These are phyloP conservation scores for Yponomeuta malinellus DNA, from an alignment of 2,888 invertebrate species.

Conservation along the genomic window DNA sequence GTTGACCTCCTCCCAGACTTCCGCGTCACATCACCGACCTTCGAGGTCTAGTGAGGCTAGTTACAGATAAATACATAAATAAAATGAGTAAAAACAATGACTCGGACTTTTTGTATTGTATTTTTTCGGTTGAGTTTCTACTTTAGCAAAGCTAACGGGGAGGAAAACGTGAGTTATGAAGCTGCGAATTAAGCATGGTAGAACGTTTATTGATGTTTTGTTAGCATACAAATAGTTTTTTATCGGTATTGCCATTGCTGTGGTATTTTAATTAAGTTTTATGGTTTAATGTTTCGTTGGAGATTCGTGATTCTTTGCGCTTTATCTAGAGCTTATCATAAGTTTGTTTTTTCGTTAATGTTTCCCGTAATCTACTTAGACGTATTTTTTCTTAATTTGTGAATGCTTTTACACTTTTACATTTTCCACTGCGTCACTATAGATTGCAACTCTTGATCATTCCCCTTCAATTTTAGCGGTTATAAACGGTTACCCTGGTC, in stretches of 20 bases:
- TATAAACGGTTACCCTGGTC: too few relatives aligned
- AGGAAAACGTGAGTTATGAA: slow-evolving; percentile 24
- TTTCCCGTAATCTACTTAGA: too few relatives aligned
- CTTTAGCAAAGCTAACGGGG: slow-evolving; percentile 14
- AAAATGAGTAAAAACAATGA: slow-evolving; percentile 21
- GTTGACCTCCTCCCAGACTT: slow-evolving; percentile 27
- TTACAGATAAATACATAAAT: slow-evolving; percentile 61
- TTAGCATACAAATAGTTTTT: background rate
- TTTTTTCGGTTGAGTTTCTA: slow-evolving; percentile 20
- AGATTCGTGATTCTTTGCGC: too few relatives aligned
- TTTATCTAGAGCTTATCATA: too few relatives aligned
- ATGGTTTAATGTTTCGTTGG: too few relatives aligned
- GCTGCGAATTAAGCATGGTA: slow-evolving; percentile 18
- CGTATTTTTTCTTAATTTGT: too few relatives aligned
- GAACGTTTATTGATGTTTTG: slow-evolving; percentile 19
- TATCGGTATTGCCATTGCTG: background rate
- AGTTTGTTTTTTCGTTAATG: too few relatives aligned
- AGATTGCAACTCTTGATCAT: too few relatives aligned
- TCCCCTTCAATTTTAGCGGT: too few relatives aligned
- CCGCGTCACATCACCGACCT: slow-evolving; percentile 57
- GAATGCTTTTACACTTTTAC: too few relatives aligned
- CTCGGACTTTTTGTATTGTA: slow-evolving; percentile 23
- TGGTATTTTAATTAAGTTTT: background rate
- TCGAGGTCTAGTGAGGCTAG: slow-evolving; percentile 48
- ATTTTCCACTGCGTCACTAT: too few relatives aligned